These are phyloP conservation scores for Meliscaeva auricollis DNA, from an alignment of 2,888 invertebrate genomes.

Conservation along the genomic window DNA sequence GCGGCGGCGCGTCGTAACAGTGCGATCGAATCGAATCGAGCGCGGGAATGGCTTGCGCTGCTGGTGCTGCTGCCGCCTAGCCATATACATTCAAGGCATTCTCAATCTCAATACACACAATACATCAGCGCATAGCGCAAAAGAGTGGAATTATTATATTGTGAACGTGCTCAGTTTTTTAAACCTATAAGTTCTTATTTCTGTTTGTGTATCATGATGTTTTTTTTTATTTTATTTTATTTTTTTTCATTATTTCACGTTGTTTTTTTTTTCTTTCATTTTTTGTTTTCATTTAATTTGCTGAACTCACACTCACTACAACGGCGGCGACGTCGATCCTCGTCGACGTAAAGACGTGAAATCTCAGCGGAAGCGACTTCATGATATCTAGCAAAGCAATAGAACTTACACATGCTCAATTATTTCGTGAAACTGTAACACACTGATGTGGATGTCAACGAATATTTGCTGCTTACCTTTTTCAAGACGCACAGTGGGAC, in stretches of 20 bases:
- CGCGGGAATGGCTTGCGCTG: constrained; percentile 57
- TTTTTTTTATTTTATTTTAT: no score
- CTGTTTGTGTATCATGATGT: constrained; percentile 15
- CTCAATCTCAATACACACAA: constrained; percentile 41
- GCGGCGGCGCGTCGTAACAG: constrained; percentile 47
- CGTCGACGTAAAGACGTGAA: constrained; percentile 18
- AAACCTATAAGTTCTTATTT: constrained; percentile 38
- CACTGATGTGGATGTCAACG: constrained; percentile 61
- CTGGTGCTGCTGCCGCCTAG: constrained; percentile 48
- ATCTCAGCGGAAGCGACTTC: constrained; percentile 67
- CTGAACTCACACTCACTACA: constrained; percentile 35
- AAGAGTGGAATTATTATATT: constrained; percentile 31
- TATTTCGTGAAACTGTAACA: constrained; percentile 61
- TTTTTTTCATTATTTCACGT: constrained; percentile 34
- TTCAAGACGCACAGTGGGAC: constrained; percentile 1
- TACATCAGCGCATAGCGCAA: constrained; percentile 11
- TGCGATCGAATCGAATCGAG: constrained; percentile 56
- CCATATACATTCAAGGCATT: constrained; percentile 44
- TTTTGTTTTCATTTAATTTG: constrained; percentile 38
- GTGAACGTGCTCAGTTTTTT: constrained; percentile 66
- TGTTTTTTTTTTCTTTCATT: constrained; percentile 17
- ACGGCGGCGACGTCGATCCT: not conserved
- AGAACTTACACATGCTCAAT: constrained; percentile 42
- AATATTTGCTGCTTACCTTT: constrained; percentile 52
- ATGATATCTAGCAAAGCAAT: constrained; percentile 20